phyloP scores from a whole-genome alignment of 2,797 vertebrate genomes.

The Fundulus diaphanus region DNA sequence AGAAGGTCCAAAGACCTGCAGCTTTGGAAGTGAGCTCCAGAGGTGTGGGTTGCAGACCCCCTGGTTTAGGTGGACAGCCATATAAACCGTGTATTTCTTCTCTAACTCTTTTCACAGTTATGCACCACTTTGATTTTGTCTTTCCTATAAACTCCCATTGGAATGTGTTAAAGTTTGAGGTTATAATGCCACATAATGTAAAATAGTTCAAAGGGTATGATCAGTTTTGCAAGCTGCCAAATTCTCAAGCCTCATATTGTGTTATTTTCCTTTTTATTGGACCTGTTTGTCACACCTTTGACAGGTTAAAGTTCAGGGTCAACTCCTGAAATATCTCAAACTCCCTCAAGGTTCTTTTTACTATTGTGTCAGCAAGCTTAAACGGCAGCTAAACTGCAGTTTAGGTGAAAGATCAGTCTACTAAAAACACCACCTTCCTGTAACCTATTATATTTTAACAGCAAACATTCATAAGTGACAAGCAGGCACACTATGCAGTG shows the following conservation, averaged over 20 bases:
- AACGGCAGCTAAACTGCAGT: neutral
- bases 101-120: neutral
- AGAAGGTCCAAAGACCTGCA: too few species aligned
- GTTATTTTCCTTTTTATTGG: slow-evolving; percentile 2
- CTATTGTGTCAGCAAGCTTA: neutral
- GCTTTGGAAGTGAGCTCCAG: too few species aligned
- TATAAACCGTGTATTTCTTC: too few species aligned
- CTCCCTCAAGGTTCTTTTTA: neutral
- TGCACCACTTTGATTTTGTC: neutral
- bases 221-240: neutral
- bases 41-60: too few species aligned
- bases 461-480: slow-evolving; percentile 5
- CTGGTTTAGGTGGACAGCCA: too few species aligned
- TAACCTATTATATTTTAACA: neutral
- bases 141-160: too few species aligned
- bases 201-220: neutral
- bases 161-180: too few species aligned
- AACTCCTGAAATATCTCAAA: neutral
- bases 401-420: neutral
- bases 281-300: neutral
- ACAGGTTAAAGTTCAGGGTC: slow-evolving; percentile 5
- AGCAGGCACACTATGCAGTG: slow-evolving; percentile 18
- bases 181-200: too few species aligned
- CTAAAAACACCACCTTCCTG: rapidly evolving
- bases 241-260: neutral